phyloP scores from a whole-genome alignment of 1,140 invertebrate genomes.

The Phthorimaea operculella region DNA sequence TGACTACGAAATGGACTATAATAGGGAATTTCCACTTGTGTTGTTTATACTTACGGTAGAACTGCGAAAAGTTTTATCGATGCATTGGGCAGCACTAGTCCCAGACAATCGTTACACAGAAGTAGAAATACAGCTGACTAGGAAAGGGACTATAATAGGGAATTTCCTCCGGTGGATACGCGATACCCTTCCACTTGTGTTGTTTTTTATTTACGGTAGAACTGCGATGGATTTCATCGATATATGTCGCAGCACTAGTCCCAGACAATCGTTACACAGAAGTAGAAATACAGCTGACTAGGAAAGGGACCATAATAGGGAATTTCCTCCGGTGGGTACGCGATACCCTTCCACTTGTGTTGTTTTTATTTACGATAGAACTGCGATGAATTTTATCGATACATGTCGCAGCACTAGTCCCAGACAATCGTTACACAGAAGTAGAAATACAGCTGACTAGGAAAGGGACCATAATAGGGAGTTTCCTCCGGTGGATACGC shows the following conservation, averaged over 20 bases:
- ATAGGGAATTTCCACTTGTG: too few relatives aligned
- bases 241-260: constrained; percentile 26
- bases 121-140: constrained; percentile 29
- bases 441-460: constrained; percentile 30
- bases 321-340: too few relatives aligned
- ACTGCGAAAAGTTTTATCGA: constrained; percentile 4
- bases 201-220: too few relatives aligned
- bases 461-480: constrained; percentile 64
- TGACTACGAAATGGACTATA: too few relatives aligned
- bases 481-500: constrained; percentile 58
- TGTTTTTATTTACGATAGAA: constrained; percentile 53
- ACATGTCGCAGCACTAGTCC: constrained; percentile 29
- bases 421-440: constrained; percentile 54
- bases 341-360: constrained; percentile 65
- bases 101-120: constrained; percentile 54
- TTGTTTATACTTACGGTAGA: too few relatives aligned
- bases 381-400: constrained; percentile 8
- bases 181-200: constrained; percentile 65
- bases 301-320: too few relatives aligned
- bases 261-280: constrained; percentile 54
- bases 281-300: constrained; percentile 29
- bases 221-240: constrained; percentile 3
- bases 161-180: too few relatives aligned
- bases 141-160: too few relatives aligned
- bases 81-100: constrained; percentile 26